A percentile compares a stretch with the other conserved stretches of the same genome.
Evolutionary conservation across 2,888 invertebrate species (phyloP).

Genomic region (Acleris literana): DNA sequence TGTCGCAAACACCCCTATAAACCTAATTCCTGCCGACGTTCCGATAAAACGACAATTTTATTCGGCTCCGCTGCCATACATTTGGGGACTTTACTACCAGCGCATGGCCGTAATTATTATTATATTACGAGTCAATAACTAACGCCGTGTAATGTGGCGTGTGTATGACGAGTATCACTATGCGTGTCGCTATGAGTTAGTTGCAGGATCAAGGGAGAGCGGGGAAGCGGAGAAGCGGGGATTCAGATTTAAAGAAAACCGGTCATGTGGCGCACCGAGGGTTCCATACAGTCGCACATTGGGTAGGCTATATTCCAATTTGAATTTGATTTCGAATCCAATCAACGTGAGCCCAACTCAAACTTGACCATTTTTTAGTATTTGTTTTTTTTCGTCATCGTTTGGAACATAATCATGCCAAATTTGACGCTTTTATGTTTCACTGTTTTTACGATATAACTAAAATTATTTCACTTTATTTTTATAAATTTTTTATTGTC

Average conservation of each 20-base stretch:
- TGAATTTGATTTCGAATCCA: no score
- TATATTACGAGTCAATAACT: constrained; percentile 25
- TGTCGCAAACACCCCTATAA: constrained; percentile 7
- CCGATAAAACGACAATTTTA: constrained; percentile 17
- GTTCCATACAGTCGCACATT: no score
- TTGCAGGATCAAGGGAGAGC: neutral
- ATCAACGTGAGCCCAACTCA: no score
- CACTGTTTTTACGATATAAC: no score
- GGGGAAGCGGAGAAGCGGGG: neutral
- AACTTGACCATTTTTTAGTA: no score
- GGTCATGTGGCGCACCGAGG: no score
- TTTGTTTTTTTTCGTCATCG: no score
- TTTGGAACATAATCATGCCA: no score
- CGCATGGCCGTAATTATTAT: constrained; percentile 10
- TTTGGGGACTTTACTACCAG: neutral
- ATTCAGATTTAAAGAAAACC: neutral
- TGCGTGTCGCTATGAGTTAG: neutral
- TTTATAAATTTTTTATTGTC: no score
- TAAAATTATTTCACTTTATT: no score
- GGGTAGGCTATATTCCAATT: no score
- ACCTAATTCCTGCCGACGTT: constrained; percentile 15
- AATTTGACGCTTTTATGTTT: no score
- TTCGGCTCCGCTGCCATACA: neutral
- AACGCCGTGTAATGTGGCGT: constrained; percentile 10
- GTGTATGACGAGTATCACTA: constrained; percentile 16